Percentiles rank a stretch among this genome's conserved stretches.
These are phyloP conservation scores for Australoheros facetus DNA, from an alignment of 2,797 vertebrate species.

Conservation along the genomic window DNA sequence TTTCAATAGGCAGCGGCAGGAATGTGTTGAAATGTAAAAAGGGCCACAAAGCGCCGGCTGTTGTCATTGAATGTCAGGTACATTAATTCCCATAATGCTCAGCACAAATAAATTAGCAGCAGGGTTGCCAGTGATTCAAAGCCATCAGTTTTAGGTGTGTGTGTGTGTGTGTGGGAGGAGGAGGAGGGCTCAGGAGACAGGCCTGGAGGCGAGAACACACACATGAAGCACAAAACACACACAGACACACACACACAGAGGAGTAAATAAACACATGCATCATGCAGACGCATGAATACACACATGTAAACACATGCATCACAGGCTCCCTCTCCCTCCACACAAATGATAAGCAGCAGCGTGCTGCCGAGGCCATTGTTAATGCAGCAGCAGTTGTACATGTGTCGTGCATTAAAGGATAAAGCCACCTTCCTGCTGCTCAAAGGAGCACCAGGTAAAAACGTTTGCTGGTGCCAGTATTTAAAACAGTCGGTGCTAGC, in stretches of 20 bases:
- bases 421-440: constrained; percentile 17
- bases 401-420: constrained; percentile 48
- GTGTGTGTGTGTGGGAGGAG: constrained; percentile 78
- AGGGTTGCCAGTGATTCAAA: constrained; percentile 91
- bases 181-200: constrained; percentile 85
- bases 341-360: constrained; percentile 25
- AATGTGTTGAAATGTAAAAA: constrained; percentile 78
- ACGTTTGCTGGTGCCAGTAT: background rate
- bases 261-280: constrained; percentile 45
- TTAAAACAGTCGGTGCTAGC: background rate
- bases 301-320: constrained; percentile 62
- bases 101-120: constrained; percentile 92
- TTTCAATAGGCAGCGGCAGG: constrained; percentile 68
- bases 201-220: constrained; percentile 84
- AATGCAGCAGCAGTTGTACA: constrained; percentile 29
- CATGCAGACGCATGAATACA: constrained; percentile 39
- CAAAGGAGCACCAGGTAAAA: constrained; percentile 32
- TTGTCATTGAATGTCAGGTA: constrained; percentile 95
- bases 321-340: constrained; percentile 20
- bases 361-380: constrained; percentile 42
- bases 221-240: constrained; percentile 31
- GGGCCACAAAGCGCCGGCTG: constrained; percentile 89
- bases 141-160: constrained; percentile 89
- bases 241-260: background rate
- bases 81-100: constrained; percentile 98